These are phyloP conservation scores for Meleagris gallopavo DNA, from an alignment of 2,113 vertebrate genomes.

Conservation along the genomic window DNA sequence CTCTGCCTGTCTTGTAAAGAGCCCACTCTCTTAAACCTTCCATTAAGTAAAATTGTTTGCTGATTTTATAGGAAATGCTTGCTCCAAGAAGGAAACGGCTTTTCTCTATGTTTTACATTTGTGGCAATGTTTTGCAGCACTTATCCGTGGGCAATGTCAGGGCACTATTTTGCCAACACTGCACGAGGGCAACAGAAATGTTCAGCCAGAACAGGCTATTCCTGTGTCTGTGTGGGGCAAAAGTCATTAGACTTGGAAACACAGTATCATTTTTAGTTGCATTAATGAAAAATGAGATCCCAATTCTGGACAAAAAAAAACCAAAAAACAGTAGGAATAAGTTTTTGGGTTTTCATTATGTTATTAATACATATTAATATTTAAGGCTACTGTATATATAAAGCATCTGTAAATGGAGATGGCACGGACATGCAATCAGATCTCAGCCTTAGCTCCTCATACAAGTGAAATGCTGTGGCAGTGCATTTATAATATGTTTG, in stretches of 20 bases:
- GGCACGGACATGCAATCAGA: background rate
- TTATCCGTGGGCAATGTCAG: background rate
- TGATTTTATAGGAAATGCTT: background rate
- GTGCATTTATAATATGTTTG: background rate
- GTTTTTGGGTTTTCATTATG: background rate
- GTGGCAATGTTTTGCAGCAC: background rate
- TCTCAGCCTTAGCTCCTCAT: background rate
- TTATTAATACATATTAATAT: background rate
- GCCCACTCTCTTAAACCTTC: background rate
- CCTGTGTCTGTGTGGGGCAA: background rate
- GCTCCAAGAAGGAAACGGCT: background rate
- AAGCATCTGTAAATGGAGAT: background rate
- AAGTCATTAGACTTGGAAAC: background rate
- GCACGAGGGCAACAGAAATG: background rate
- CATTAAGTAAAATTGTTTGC: background rate
- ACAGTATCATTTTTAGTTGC: background rate
- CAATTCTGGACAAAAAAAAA: background rate
- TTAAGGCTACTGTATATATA: background rate
- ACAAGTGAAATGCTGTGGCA: background rate
- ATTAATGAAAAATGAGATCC: background rate
- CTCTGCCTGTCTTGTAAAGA: background rate
- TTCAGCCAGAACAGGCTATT: background rate
- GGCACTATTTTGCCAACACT: background rate
- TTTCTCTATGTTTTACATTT: background rate
- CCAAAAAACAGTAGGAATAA: background rate